These are phyloP conservation scores for Zaprionus africanus DNA, from an alignment of 1,140 invertebrate genomes.

Conservation along the genomic window DNA sequence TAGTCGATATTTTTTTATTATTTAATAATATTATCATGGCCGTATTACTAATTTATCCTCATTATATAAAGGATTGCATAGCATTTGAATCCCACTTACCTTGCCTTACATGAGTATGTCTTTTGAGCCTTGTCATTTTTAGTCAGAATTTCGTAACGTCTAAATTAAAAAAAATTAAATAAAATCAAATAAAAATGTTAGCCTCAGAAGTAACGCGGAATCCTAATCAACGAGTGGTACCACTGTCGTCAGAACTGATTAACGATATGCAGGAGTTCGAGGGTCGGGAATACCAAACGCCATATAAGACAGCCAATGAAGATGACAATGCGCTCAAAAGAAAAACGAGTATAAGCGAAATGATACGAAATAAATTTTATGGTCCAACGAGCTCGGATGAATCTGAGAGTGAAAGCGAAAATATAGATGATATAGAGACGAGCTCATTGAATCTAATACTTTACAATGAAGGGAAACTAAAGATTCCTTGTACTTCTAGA, in stretches of 20 bases:
- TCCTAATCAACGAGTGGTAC: neutral
- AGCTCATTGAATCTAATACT: neutral
- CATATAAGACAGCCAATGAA: neutral
- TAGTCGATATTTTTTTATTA: too few relatives aligned
- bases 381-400: neutral
- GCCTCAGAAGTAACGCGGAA: neutral
- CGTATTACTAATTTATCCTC: too few relatives aligned
- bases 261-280: constrained; percentile 33
- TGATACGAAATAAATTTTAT: neutral
- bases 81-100: neutral
- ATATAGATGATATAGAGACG: neutral
- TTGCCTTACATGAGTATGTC: neutral
- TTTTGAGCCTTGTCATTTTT: neutral
- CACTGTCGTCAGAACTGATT: constrained; percentile 25
- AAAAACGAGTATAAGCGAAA: neutral
- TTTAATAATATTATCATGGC: too few relatives aligned
- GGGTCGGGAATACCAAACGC: constrained; percentile 21
- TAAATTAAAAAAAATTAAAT: constrained; percentile 9
- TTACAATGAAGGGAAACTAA: neutral
- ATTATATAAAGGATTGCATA: neutral
- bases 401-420: neutral
- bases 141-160: neutral
- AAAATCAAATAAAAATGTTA: constrained; percentile 23
- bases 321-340: neutral
- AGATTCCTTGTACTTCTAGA: neutral